Conservation (phyloP, 2,113 vertebrate species). For the human region GRCh38 chr15:91968001-91968500, state of each 20-base stretch:
- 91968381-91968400: neutral
- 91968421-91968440: neutral
- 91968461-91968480: rapidly evolving
- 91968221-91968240: rapidly evolving
- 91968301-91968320: neutral
- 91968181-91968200: rapidly evolving
- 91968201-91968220: neutral
- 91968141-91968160: neutral
- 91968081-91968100: neutral
- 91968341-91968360: neutral
- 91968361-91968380: neutral
- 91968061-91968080: neutral
- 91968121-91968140: rapidly evolving
- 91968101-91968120: neutral
- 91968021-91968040: neutral
- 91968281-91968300: neutral
- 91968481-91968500: neutral
- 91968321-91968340: neutral
- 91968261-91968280: neutral
- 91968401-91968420: neutral
- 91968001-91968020: neutral
- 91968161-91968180: neutral
- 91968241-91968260: neutral
- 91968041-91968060: neutral
- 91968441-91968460: neutral